Base-by-base conservation (phyloP, 2,797 vertebrate species). In the Spinus pinus region DNA sequence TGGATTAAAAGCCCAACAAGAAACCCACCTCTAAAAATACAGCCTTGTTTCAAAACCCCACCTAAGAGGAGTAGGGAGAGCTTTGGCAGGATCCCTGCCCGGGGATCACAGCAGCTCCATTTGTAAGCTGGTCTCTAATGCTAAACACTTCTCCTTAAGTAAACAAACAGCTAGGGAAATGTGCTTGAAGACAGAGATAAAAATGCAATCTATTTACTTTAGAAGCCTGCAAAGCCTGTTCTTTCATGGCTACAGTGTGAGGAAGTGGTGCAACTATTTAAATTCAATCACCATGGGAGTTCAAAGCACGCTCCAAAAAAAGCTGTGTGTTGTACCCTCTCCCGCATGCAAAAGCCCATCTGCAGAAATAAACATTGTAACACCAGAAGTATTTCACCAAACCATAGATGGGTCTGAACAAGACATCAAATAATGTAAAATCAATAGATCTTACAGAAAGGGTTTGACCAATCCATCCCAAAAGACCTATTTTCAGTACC, bases 261-360 rank as follows among this genome's bases (percentile, higher is more conserved):
- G 77, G 72, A 85, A 91, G 33, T 7, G 20, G 20, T 85, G 81
- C 70, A 94, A 85, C 70, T 91, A 88, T 79, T 88, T 89, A 78
- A 95, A 95, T 91, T 67, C 58, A 75, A 57, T 73, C 90, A 69
- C 81, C 73, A 89, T 16, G 88, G 83, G 81, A 94, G 85, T 88
- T 94, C 54, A 84, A 71, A 20, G 69, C 84, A 74, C 37, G 28
- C 80, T 78, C 70, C 70, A 89, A 88, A 93, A 77, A 91, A 91
- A 93, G 54, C 89, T 94, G 66, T 33, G 19, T 28, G 60, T 88
- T 90, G 50, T 42, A 81, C 33, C 90, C 90, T 71, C 79, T 78
- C 69, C 79, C 0, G 2, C 81, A 81, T 9, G 44, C 11, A 77
- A 93, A 86, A 82, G 57, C 27, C 77, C 79, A 50, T 93, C 42